These are phyloP conservation scores for Tethya wilhelma DNA, from an alignment of 37 sponge, comb jelly and placozoan genomes.

Conservation along the genomic window DNA sequence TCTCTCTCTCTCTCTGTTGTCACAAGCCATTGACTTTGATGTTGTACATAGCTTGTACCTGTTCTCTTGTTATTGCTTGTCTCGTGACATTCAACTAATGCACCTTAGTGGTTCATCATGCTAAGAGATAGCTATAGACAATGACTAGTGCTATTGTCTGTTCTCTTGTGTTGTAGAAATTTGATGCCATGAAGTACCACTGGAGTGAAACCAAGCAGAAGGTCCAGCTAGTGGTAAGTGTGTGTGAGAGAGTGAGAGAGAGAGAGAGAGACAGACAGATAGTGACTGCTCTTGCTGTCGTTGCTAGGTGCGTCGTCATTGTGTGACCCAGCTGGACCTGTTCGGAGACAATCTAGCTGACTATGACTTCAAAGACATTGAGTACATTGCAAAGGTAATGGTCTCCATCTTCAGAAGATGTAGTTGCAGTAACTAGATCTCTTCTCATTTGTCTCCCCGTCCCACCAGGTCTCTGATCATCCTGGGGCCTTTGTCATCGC, in stretches of 20 bases:
- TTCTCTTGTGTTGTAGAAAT: slow-evolving; percentile 36
- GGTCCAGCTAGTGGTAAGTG: slow-evolving; percentile 68
- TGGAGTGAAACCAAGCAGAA: slow-evolving; percentile 83
- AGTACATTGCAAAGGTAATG: slow-evolving; percentile 77
- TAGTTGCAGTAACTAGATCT: neutral
- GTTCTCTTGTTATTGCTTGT: no score
- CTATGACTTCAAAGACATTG: slow-evolving; percentile 96
- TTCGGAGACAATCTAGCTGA: slow-evolving; percentile 57
- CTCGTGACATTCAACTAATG: no score
- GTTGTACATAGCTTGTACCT: no score
- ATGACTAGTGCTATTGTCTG: neutral
- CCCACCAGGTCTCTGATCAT: slow-evolving; percentile 81
- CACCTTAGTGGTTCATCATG: no score
- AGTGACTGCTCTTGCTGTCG: neutral
- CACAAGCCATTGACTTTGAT: no score
- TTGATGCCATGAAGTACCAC: slow-evolving; percentile 84
- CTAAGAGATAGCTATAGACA: no score
- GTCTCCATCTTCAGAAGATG: neutral
- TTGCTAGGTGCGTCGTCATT: slow-evolving; percentile 61
- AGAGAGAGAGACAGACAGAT: no score
- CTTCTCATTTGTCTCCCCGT: neutral
- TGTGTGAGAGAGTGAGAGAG: no score
- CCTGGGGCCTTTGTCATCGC: slow-evolving; percentile 88
- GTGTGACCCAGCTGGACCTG: slow-evolving; percentile 68
- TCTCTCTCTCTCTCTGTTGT: slow-evolving; percentile 26